Percentiles rank a stretch among this genome's conserved stretches.
Evolutionary conservation across 1,140 invertebrate species (phyloP).

Genomic region (Bombyx mandarina): DNA sequence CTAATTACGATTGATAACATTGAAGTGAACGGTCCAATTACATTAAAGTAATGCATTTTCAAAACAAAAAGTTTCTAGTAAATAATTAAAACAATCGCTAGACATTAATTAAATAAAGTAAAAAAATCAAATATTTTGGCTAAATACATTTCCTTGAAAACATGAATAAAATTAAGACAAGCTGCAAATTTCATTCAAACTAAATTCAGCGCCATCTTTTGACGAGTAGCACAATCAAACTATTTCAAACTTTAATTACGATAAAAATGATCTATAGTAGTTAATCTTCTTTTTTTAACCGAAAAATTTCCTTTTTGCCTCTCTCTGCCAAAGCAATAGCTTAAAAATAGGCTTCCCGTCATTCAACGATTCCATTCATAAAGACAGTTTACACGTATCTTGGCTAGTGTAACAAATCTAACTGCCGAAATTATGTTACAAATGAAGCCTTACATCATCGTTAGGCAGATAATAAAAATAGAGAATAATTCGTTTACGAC

Average conservation of each 20-base stretch:
- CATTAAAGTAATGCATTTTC: background rate
- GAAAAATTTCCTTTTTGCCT: too few species aligned
- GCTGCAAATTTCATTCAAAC: too few species aligned
- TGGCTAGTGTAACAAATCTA: slow-evolving; percentile 2
- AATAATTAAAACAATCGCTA: background rate
- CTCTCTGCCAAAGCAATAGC: too few species aligned
- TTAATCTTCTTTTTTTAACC: too few species aligned
- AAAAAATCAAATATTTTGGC: background rate
- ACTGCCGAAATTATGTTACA: slow-evolving; percentile 1
- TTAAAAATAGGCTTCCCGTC: background rate
- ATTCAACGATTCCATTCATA: slow-evolving; percentile 2
- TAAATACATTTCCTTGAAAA: background rate
- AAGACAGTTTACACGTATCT: background rate
- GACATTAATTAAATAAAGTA: background rate
- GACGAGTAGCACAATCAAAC: too few species aligned
- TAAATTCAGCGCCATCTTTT: too few species aligned
- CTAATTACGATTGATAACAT: too few species aligned
- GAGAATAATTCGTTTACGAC: slow-evolving; percentile 33
- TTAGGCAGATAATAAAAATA: slow-evolving; percentile 9
- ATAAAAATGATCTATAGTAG: background rate
- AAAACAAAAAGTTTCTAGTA: background rate
- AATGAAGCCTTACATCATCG: slow-evolving; percentile 10
- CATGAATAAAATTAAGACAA: background rate
- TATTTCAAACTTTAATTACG: background rate
- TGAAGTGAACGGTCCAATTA: background rate